Evolutionary conservation across 2,113 vertebrate genomes (phyloP), one percentile per base, ranked within the genome.

Genomic region (Triplophysa siluroides): DNA sequence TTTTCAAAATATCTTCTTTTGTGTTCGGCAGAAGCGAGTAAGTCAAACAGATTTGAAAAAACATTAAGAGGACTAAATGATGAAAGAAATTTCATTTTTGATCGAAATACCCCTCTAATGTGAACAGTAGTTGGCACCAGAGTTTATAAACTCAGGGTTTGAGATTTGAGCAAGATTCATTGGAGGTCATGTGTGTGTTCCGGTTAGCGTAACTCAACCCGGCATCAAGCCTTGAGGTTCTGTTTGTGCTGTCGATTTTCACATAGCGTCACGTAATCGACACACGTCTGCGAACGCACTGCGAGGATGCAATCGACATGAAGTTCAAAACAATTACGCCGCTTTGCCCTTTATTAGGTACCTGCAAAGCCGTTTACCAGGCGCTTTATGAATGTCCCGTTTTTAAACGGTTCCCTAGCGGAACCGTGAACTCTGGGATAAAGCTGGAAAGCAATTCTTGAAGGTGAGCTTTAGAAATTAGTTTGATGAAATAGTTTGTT

Each of bases 121-220:
- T 45, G 43, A 79, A 87, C 79, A 83, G 68, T 78, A 81, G 87
- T 75, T 90, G 88, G 82, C 86, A 87, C 83, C 80, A 81, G 79
- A 64, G 84, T 79, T 82, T 82, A 86, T 71, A 75, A 24, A 74
- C 81, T 67, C 58, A 77, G 78, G 67, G 76, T 81, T 75, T 69
- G 62, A 29, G 79, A 47, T 68, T 76, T 78, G 50, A 72, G 38
- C 19, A 50, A 78, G 47, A 72, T 69, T 82, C 78, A 52, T 26
- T 83, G 33, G 45, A 77, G 85, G n/a, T 11, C 84, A 50, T 14
- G 14, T 78, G 88, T 88, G 78, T 2, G 24, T 83, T 87, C n/a
- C 14, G 13, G 61, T 87, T 87, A 86, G 79, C 1, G 47, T 58
- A 70, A n/a, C 38, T 75, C 58, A 75, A 75, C 60, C 43, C 74